phyloP scores from a whole-genome alignment of 2,797 vertebrate genomes.

The Chrysocyon brachyurus region DNA sequence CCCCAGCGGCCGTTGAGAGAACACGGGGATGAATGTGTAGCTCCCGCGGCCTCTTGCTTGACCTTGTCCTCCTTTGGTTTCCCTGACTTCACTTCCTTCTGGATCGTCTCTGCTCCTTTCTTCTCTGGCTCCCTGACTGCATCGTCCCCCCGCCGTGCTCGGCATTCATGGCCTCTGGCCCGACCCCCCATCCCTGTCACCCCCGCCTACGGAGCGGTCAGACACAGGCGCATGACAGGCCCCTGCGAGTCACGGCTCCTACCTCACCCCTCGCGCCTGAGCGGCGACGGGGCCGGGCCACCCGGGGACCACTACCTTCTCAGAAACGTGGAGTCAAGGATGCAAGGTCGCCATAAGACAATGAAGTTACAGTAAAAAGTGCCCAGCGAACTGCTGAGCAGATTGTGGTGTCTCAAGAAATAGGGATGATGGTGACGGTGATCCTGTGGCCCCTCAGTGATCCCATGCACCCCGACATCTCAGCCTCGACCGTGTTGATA shows the following conservation, averaged over 20 bases:
- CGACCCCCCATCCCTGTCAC: no score
- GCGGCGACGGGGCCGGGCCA: no score
- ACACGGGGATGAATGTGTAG: rapidly evolving
- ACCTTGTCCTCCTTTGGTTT: neutral
- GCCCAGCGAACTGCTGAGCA: neutral
- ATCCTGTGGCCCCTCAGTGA: neutral
- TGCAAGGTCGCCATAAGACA: neutral
- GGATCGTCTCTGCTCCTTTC: neutral
- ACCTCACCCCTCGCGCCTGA: neutral
- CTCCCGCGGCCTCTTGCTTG: neutral
- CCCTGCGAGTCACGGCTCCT: no score
- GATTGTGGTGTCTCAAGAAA: neutral
- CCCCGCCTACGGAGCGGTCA: neutral
- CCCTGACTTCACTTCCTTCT: no score
- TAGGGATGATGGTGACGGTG: neutral
- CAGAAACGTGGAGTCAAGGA: neutral
- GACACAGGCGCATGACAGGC: rapidly evolving
- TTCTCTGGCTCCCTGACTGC: no score
- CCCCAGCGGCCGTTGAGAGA: neutral
- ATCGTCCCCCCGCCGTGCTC: neutral
- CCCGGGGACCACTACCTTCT: neutral
- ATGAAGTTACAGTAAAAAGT: neutral
- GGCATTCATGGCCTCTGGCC: rapidly evolving
- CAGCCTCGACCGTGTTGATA: neutral
- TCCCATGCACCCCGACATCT: neutral